Evolutionary conservation across 2,113 vertebrate species (phyloP), one percentile per base, ranked within the genome.

Genomic region (Suricata suricatta): DNA sequence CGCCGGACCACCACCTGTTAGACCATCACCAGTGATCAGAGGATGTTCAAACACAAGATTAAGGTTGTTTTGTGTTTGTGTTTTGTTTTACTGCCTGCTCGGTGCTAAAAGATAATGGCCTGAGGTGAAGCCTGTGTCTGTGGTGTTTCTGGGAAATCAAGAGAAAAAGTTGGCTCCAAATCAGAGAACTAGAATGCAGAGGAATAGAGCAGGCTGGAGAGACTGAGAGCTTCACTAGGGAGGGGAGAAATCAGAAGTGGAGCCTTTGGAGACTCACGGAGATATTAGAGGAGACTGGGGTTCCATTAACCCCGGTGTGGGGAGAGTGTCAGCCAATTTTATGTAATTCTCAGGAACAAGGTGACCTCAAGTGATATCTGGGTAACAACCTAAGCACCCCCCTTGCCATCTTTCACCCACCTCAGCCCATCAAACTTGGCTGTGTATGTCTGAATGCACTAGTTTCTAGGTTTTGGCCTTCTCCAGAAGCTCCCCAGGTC

Each of bases 221-320:
- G 47, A 15, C 33, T 2, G n/a, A 50, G 35, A 85, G 38, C 27
- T 79, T 71, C 54, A 60, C 25, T 41, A 21, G 8, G 2, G 27
- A 77, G 89, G 83, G 79, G 69, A 89, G 85, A 84, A 89, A 84
- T 60, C 68, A 69, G 60, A 95, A 68, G 13, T 25, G 17, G 7
- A 52, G 23, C n/a, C 47, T 85, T 90, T 57, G 41, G 33, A 44
- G 21, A 79, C 41, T 89, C 31, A 50, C 5, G 2, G 47, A 81
- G 82, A 52, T 86, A 83, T 71, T 93, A 79, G 54, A 94, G 71
- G 69, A 83, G 71, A n/a, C 64, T 82, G 17, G n/a, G 66, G 86
- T 81, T 95, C 47, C 6, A 38, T 72, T 50, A 81, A 76, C 14
- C 54, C 17, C 25, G 4, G 23, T 33, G 50, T 71, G 14, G 68